These are phyloP conservation scores for Tragulus kanchil DNA, from an alignment of 2,113 vertebrate genomes.

Conservation along the genomic window DNA sequence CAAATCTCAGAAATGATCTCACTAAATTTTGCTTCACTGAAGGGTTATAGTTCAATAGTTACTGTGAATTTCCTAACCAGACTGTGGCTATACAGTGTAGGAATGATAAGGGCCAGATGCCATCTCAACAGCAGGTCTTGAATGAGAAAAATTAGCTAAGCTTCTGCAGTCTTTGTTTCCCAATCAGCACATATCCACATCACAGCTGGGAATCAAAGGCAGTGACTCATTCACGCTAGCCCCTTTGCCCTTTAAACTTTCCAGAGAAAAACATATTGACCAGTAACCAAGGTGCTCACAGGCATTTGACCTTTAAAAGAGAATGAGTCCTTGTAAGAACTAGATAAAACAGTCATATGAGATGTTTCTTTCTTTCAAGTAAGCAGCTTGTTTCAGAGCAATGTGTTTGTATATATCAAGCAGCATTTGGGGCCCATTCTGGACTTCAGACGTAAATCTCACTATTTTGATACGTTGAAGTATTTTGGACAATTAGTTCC, in stretches of 20 bases:
- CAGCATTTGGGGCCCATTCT: not conserved
- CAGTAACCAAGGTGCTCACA: constrained; percentile 42
- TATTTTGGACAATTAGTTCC: not conserved
- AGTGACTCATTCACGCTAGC: not conserved
- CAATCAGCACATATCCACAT: not conserved
- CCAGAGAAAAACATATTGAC: constrained; percentile 60
- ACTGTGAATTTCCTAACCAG: not conserved
- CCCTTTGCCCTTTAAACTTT: constrained; percentile 46
- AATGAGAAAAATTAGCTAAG: constrained; percentile 35
- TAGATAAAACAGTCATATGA: constrained; percentile 15
- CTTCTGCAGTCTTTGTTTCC: constrained; percentile 30
- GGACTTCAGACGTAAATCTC: not conserved
- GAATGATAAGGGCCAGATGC: not conserved
- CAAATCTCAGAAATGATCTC: not conserved
- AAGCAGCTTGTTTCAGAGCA: not conserved
- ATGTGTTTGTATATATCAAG: not conserved
- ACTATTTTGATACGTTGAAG: constrained; percentile 19
- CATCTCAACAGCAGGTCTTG: constrained; percentile 11
- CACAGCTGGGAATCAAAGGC: not conserved
- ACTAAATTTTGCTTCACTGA: constrained; percentile 1
- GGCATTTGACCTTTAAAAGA: constrained; percentile 71
- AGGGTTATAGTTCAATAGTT: not conserved
- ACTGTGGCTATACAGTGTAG: not conserved
- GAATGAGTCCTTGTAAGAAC: constrained; percentile 46
- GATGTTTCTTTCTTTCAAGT: constrained; percentile 36